Evolutionary conservation across 2,797 vertebrate genomes (phyloP).

Genomic region (Pogoniulus pusillus): DNA sequence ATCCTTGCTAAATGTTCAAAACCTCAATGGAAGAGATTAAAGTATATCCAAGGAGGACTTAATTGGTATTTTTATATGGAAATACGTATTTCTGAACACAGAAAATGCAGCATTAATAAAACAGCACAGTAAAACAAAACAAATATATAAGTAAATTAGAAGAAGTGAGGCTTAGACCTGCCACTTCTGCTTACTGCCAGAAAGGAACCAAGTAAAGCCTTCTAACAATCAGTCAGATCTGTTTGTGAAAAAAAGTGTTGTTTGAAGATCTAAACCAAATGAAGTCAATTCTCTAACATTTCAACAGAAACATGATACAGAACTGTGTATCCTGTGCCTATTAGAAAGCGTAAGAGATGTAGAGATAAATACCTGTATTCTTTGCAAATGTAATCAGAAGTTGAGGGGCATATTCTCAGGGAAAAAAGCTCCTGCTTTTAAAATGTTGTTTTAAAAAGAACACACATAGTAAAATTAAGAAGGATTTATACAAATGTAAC

Average conservation of each 20-base stretch:
- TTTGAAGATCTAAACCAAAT: slow-evolving; percentile 3
- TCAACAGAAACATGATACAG: background rate
- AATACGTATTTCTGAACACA: background rate
- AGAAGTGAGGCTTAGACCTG: background rate
- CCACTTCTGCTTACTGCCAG: background rate
- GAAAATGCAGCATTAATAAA: background rate
- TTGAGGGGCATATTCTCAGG: background rate
- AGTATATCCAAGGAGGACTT: background rate
- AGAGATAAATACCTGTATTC: background rate
- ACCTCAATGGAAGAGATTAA: background rate
- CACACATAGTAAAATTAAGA: background rate
- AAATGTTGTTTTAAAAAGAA: background rate
- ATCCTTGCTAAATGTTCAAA: background rate
- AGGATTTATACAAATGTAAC: background rate
- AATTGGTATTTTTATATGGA: background rate
- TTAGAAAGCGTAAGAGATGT: background rate
- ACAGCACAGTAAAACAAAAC: background rate
- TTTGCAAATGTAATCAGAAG: background rate
- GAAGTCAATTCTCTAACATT: slow-evolving; percentile 5
- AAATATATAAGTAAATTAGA: background rate
- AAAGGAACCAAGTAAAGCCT: background rate
- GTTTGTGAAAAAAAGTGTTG: background rate
- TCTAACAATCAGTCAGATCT: background rate
- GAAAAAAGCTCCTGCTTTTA: background rate
- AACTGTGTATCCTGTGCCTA: background rate